Conservation (phyloP, 2,113 vertebrate species). For the Pogona vitticeps region DNA sequence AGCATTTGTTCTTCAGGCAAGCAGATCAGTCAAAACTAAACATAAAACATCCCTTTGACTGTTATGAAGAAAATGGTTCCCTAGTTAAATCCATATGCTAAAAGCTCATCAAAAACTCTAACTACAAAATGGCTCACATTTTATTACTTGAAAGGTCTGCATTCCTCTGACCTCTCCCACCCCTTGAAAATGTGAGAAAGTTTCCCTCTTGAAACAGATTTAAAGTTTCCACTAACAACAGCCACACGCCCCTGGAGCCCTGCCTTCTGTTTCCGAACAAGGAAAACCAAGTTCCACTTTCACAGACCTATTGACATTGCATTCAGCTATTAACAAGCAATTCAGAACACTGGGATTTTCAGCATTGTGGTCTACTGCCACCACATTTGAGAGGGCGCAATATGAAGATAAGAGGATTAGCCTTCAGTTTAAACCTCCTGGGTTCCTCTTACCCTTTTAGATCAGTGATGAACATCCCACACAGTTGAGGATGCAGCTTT, state of each 20-base stretch:
- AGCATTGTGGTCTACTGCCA: background rate
- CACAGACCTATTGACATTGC: background rate
- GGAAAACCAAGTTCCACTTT: background rate
- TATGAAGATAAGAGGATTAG: background rate
- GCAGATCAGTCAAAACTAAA: background rate
- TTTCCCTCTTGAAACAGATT: background rate
- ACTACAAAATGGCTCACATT: background rate
- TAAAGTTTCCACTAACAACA: background rate
- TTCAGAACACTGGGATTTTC: background rate
- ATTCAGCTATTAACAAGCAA: background rate
- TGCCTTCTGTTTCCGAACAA: background rate
- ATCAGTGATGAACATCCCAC: background rate
- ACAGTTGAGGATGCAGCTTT: background rate
- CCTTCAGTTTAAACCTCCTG: background rate
- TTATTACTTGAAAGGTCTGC: background rate
- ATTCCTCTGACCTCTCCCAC: background rate
- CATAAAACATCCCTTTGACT: background rate
- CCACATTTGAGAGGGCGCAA: background rate
- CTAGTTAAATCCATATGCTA: background rate
- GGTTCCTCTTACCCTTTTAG: background rate
- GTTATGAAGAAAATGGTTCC: background rate
- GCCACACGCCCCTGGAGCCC: background rate
- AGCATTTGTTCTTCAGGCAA: too few species aligned
- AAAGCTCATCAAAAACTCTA: background rate
- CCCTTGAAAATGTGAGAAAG: background rate